Evolutionary conservation across 2,113 vertebrate genomes (phyloP).

Genomic region (Ctenomys sociabilis): DNA sequence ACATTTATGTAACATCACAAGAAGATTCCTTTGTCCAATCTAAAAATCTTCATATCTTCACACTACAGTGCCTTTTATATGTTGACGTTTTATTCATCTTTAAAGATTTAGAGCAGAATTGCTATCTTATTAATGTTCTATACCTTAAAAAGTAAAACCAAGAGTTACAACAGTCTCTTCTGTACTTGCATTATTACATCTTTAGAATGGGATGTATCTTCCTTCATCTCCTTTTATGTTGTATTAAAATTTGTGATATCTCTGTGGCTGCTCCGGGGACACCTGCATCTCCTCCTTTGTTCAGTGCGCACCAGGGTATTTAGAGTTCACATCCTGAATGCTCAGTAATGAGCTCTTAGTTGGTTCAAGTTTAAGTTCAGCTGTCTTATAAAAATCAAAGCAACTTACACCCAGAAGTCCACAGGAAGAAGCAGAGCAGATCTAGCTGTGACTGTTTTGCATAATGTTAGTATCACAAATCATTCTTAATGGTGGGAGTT

Average conservation of each 20-base stretch:
- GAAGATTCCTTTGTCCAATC: background rate
- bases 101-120: background rate
- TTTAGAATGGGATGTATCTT: background rate
- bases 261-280: background rate
- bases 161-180: background rate
- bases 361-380: background rate
- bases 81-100: slow-evolving; percentile 1
- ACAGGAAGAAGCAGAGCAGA: background rate
- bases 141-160: background rate
- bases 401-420: background rate
- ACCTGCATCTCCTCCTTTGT: background rate
- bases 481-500: background rate
- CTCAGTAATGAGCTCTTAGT: background rate
- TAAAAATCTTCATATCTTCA: background rate
- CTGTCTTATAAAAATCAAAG: slow-evolving; percentile 6
- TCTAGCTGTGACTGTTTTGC: background rate
- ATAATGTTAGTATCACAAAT: background rate
- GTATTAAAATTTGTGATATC: background rate
- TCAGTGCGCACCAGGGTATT: background rate
- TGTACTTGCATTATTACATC: background rate
- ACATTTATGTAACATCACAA: background rate
- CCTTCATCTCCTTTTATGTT: background rate
- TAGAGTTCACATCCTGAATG: background rate
- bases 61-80: background rate
- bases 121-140: background rate